Base-by-base conservation (phyloP, 2,888 invertebrate species). In the Latrodectus elegans region DNA sequence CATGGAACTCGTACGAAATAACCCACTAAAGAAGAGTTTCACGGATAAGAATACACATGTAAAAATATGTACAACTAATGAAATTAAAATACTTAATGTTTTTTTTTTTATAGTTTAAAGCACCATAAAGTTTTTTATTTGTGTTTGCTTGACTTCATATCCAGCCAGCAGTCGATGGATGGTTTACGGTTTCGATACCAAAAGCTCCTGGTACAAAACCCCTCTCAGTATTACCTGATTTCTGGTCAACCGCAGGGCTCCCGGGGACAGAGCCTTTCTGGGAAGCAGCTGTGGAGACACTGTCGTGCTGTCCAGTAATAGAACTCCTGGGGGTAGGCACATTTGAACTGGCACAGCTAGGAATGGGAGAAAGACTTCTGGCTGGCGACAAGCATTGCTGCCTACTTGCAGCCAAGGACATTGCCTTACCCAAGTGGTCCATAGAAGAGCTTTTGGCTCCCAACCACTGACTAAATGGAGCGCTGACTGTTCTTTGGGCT, bases 361-460 rank as follows among this genome's bases (percentile, higher is more conserved):
- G 89, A 14, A 89, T 89, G 12, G 89, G 89, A 9, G 89, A 89
- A 51, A 89, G 55, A 53, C 88, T 88, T 11, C 89, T 75, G 15
- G 83, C 79, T 8, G 86, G 80, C 8, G 81, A 72, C 15, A 88
- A 55, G 51, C 55, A 60, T 10, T 85, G 81, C 17, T 71, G 73
- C 10, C 53, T 72, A 38, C 49, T 74, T 8, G 53, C 53, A 22
- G 64, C 70, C 8, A 64, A 53, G 6, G 74, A 38, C 60, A 78
- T 65, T 12, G 60, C 26, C 14, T 72, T 86, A n/a, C 79, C 80
- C n/a, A 88, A 17, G 26, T 88, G 83, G 76, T 88, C 88, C 78
- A 88, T 55, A 17, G 88, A 88, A 26, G 82, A 83, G 79, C 88
- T 88, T n/a, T 85, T 85, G 8, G 85, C 55, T 8, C 72, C 76